Conservation (phyloP, 2,888 invertebrate genomes). For the Coelopa pilipes region DNA sequence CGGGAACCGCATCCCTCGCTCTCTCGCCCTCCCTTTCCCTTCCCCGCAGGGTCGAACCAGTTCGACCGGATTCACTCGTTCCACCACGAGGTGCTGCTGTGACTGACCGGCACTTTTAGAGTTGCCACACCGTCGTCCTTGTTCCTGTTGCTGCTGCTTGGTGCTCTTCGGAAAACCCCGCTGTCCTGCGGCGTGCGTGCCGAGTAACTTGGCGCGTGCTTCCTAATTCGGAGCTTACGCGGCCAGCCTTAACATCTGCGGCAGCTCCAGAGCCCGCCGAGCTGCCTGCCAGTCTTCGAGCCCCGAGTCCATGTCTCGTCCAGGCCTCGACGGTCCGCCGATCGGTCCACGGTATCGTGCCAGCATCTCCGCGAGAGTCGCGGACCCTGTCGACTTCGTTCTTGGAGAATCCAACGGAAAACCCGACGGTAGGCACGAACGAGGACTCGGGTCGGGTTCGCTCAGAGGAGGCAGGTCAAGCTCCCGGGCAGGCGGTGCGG, state of each 20-base stretch:
- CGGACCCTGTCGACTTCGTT: too few species aligned
- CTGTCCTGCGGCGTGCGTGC: slow-evolving; percentile 42
- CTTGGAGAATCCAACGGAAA: too few species aligned
- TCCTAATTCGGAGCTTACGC: slow-evolving; percentile 47
- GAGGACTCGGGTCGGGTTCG: too few species aligned
- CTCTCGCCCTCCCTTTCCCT: too few species aligned
- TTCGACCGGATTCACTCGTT: neutral
- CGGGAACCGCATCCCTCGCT: neutral
- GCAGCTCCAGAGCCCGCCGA: slow-evolving; percentile 43
- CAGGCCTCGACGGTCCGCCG: too few species aligned
- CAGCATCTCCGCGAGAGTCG: too few species aligned
- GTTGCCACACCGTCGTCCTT: too few species aligned
- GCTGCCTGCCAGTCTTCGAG: neutral
- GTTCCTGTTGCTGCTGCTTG: neutral
- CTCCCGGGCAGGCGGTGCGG: too few species aligned
- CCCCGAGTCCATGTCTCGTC: too few species aligned
- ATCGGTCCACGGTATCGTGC: too few species aligned
- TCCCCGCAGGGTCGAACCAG: slow-evolving; percentile 6
- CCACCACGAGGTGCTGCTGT: neutral
- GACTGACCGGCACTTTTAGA: neutral
- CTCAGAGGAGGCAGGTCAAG: too few species aligned
- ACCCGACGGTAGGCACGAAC: too few species aligned
- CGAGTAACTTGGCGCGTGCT: slow-evolving; percentile 50
- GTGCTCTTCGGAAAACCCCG: slow-evolving; percentile 11
- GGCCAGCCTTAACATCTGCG: slow-evolving; percentile 57